Percentiles rank a stretch among this genome's conserved stretches.
These are phyloP conservation scores for Notarius quadriscutis DNA, from an alignment of 2,113 vertebrate species.

Conservation along the genomic window DNA sequence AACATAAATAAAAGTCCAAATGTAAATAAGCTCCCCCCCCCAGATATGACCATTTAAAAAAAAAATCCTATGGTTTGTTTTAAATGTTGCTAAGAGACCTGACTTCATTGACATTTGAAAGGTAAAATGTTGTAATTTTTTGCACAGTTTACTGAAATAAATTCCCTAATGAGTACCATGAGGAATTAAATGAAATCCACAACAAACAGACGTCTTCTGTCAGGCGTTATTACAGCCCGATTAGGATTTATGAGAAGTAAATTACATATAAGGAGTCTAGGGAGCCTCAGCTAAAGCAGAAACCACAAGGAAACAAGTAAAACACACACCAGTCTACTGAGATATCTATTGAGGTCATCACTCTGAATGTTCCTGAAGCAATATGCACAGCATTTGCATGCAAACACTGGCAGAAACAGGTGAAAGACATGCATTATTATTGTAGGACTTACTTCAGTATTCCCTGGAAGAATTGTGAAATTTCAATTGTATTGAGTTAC, in stretches of 20 bases:
- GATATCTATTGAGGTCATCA: background rate
- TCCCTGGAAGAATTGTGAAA: background rate
- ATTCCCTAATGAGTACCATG: background rate
- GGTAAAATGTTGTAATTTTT: background rate
- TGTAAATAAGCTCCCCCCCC: background rate
- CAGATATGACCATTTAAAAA: background rate
- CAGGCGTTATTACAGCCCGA: slow-evolving; percentile 9
- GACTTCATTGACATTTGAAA: background rate
- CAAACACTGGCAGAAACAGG: background rate
- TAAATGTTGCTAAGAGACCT: background rate
- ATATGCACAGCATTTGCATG: slow-evolving; percentile 3
- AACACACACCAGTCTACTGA: background rate
- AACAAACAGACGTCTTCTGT: slow-evolving; percentile 1
- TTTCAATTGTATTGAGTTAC: background rate
- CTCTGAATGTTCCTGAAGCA: background rate
- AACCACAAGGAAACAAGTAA: background rate
- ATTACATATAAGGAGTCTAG: background rate
- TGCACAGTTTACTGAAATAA: slow-evolving; percentile 8
- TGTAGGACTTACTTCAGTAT: background rate
- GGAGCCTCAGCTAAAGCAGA: background rate
- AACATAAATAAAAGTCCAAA: background rate
- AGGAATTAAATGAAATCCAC: slow-evolving; percentile 16
- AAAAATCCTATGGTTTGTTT: background rate
- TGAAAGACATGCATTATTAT: background rate
- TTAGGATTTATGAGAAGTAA: slow-evolving; percentile 34